phyloP scores from a whole-genome alignment of 2,888 invertebrate species.

The Chironomus tentans region DNA sequence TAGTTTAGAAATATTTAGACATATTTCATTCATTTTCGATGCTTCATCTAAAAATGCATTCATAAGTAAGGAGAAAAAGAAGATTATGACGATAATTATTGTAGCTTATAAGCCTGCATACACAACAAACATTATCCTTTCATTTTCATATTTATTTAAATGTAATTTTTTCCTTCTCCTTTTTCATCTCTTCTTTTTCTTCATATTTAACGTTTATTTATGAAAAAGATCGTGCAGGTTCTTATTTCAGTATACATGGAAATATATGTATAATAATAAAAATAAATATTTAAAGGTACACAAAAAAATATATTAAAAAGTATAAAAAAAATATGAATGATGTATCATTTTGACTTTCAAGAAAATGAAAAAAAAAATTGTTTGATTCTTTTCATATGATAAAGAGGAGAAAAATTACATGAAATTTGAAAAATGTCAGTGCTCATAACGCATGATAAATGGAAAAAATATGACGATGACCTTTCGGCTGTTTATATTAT shows the following conservation, averaged over 20 bases:
- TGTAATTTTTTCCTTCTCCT: no score
- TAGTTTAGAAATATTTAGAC: no score
- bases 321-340: slow-evolving; percentile 3
- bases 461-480: slow-evolving; percentile 22
- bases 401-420: slow-evolving; percentile 4
- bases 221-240: neutral
- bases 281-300: neutral
- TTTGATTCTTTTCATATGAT: slow-evolving; percentile 5
- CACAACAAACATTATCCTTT: neutral
- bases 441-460: slow-evolving; percentile 20
- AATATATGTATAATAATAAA: neutral
- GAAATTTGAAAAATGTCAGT: slow-evolving; percentile 18
- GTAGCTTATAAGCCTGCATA: neutral
- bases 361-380: neutral
- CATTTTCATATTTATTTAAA: no score
- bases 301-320: neutral
- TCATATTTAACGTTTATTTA: neutral
- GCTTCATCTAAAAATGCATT: no score
- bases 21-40: no score
- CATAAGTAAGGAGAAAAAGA: no score
- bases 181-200: neutral
- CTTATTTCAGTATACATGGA: no score
- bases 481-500: neutral
- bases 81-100: no score
- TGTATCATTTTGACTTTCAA: slow-evolving; percentile 12